phyloP scores from a whole-genome alignment of 2,797 vertebrate species.

The Onychomys arenicola region DNA sequence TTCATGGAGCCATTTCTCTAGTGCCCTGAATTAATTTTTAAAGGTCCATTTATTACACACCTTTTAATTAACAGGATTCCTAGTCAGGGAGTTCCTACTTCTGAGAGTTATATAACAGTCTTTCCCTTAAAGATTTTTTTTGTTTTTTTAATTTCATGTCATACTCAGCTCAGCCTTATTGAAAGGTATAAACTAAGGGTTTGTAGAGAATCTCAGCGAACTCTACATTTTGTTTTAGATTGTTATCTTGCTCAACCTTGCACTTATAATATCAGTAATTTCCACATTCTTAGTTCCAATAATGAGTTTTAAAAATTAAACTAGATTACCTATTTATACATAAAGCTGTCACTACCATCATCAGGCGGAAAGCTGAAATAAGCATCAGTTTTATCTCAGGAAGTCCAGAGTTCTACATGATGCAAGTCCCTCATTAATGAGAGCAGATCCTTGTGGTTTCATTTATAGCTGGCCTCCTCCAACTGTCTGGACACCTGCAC shows the following conservation, averaged over 20 bases:
- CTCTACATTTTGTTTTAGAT: neutral
- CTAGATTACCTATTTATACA: neutral
- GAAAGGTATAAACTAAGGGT: neutral
- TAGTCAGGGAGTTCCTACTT: neutral
- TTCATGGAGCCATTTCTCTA: neutral
- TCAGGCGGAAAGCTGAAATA: neutral
- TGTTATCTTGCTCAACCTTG: neutral
- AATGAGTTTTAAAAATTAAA: conserved; percentile 5
- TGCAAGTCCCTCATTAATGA: neutral
- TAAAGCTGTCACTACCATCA: neutral
- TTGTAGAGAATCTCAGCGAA: neutral
- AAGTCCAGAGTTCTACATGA: neutral
- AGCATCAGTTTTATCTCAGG: neutral
- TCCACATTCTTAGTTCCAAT: neutral
- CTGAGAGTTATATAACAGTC: neutral
- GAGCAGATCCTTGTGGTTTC: neutral
- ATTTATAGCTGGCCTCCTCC: neutral
- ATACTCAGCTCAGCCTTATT: neutral
- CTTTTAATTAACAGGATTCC: neutral
- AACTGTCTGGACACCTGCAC: neutral
- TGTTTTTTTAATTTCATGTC: neutral
- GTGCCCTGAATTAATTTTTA: neutral
- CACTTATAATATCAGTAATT: neutral
- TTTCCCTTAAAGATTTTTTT: neutral
- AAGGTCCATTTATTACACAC: neutral